Base-by-base conservation (phyloP, 1,140 invertebrate species). In the Bombus vancouverensis region DNA sequence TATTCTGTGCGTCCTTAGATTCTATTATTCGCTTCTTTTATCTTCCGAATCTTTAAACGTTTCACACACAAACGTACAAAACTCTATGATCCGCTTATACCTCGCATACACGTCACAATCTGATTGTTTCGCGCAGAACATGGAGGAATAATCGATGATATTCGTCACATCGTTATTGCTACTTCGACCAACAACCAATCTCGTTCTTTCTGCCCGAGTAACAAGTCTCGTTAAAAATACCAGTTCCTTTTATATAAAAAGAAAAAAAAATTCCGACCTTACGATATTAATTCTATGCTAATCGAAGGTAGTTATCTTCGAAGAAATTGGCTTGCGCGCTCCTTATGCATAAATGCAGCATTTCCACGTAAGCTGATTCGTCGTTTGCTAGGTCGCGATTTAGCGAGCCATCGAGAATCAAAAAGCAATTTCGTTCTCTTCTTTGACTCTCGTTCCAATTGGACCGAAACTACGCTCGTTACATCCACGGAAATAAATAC, bases 401-500 rank as follows among this genome's bases (percentile, higher is more conserved):
- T 68, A 68, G 22, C 42, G 4, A 25, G 47, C 47, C 34, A 10
- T 71, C 78, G 25, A 28, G 59, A 81, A 4, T 59, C 79, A 42
- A n/a, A 72, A 81, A 81, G 44, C 79, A 81, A 81, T 71, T 81
- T 28, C 47, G 9, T 32, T n/a, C 18, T 3, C 1, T 72, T 53
- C 15, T 37, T 22, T 6, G 34, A 9, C 6, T 10, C 13, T 53
- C 47, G 66, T 32, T 57, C 25, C 66, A 15, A 71, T 72, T 18
- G n/a, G 15, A 47, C 32, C 9, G 28, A 42, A 15, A 15, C 34
- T 66, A 8, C 28, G 25, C 13, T 10, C 28, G 25, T 44, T 73
- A 73, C 72, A 34, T 25, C 28, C 34, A 39, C 10, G 47, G n/a
- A 37, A 68, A 28, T 65, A 47, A 12, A 8, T 81, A 72, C 47